Base-by-base conservation (phyloP, 92 coral and sea anemone genomes). In the Epizoanthus illoricatus region DNA sequence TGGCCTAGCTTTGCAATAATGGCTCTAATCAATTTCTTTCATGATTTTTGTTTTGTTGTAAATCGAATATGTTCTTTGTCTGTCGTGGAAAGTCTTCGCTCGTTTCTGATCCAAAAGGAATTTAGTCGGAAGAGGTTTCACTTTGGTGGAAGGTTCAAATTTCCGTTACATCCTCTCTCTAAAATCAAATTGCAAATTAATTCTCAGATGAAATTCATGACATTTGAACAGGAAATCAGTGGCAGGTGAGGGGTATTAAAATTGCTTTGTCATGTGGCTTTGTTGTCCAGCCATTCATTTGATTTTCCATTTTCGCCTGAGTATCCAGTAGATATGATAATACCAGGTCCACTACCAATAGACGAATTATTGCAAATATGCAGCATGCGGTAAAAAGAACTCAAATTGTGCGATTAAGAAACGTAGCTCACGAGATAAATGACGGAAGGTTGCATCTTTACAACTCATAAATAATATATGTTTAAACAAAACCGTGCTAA, bases 1-100 rank as follows among this genome's bases (percentile, higher is more conserved):
- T 64, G 36, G 36, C 15, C 10, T 52, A 9, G 40, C 7, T 41
- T 68, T 15, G 73, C 28, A 71, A 19, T 47, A 71, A 47, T 42
- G 76, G 39, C 40, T 2, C 20, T 47, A 43, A 73, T 62, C 17
- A 62, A 80, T 70, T 68, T 88, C 88, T 67, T 74, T 88, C 75
- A 85, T 80, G 39, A 39, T 56, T 19, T 52, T 17, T 62, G 40
- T 20, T 57, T 61, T 5, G 45, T 40, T 65, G 45, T 76, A 23
- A 39, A 42, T 64, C 17, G 21, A 78, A 7, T 18, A 78, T 63
- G 23, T 12, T 59, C 71, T 20, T 75, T 59, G 69, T 59, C 20
- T 45, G 24, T 43, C 59, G 40, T 21, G 16, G 57, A 7, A 71
- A 40, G 9, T 61, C 58, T 4, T 12, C 28, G 45, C 45, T 78